Evolutionary conservation across 1,140 invertebrate genomes (phyloP), one percentile per base, ranked within the genome.

Genomic region (Drusus annulatus): DNA sequence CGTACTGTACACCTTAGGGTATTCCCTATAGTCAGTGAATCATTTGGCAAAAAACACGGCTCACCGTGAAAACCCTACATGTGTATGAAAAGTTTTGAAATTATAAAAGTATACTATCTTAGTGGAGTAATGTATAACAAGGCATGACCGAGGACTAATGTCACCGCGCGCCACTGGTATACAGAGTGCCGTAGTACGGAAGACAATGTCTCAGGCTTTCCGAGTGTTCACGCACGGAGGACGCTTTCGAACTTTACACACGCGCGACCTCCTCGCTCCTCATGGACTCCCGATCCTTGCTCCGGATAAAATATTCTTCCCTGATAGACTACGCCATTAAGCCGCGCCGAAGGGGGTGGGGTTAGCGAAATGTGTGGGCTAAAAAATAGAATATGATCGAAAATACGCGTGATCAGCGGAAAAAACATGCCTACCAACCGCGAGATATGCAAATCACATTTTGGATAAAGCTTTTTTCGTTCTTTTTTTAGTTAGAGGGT

Each of bases 241-340:
- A 21, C 50, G 36, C 68, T 52, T 68, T 71, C 17, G 68, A 52
- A 71, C 68, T 51, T 71, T 52, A 52, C 36, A 71, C 68, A 71
- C 68, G 68, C 68, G 52, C 68, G 68, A 71, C 45, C 50, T 71
- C 68, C 45, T 71, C 68, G 13, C 17, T 16, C 36, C 68, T 23
- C 45, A 13, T 71, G 68, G 45, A 50, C 68, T 71, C 68, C 68
- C 68, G 68, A 71, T 71, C 50, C 68, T 16, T 54, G 16, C 50
- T 71, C 19, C 68, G 68, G 19, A 71, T 71, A 71, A 71, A 71
- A 71, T 71, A 71, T 71, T 71, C 68, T 71, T 71, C 50, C 50
- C 45, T 71, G 68, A 71, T 71, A 71, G 68, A 71, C 68, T 71
- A 71, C 68, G 21, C 50, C 68, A 71, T 71, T 71, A 71, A 52